Evolutionary conservation across 2,797 vertebrate genomes (phyloP).

Genomic region (Pseudocheirus occidentalis): DNA sequence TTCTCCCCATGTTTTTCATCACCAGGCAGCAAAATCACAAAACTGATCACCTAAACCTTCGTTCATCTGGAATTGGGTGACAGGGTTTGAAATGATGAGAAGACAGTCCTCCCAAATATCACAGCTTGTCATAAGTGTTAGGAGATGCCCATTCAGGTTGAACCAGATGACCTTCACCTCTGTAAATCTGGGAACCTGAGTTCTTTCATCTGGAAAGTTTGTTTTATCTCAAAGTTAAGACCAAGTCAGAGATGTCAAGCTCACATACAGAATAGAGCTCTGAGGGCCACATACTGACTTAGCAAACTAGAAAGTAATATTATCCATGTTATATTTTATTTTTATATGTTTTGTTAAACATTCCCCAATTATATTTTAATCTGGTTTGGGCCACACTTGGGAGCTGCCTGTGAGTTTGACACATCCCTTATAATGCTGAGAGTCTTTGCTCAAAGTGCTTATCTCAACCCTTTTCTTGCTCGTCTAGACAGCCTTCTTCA

Average conservation of each 20-base stretch:
- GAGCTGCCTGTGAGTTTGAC: not conserved
- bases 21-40: not conserved
- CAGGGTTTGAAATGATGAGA: not conserved
- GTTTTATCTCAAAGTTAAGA: not conserved
- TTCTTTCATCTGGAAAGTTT: not conserved
- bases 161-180: not conserved
- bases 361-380: not conserved
- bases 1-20: not conserved
- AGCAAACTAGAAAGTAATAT: not conserved
- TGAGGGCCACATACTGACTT: not conserved
- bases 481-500: not conserved
- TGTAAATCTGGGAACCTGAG: not conserved
- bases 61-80: not conserved
- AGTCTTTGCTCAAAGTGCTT: not conserved
- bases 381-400: not conserved
- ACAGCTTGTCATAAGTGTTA: not conserved
- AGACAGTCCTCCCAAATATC: not conserved
- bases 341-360: not conserved
- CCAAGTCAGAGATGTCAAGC: not conserved
- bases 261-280: not conserved
- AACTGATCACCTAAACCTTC: not conserved
- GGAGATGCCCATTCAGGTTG: not conserved
- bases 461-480: not conserved
- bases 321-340: not conserved
- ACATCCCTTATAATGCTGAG: not conserved